Base-by-base conservation (phyloP, 2,113 vertebrate species). In the Aegotheles bennettii region DNA sequence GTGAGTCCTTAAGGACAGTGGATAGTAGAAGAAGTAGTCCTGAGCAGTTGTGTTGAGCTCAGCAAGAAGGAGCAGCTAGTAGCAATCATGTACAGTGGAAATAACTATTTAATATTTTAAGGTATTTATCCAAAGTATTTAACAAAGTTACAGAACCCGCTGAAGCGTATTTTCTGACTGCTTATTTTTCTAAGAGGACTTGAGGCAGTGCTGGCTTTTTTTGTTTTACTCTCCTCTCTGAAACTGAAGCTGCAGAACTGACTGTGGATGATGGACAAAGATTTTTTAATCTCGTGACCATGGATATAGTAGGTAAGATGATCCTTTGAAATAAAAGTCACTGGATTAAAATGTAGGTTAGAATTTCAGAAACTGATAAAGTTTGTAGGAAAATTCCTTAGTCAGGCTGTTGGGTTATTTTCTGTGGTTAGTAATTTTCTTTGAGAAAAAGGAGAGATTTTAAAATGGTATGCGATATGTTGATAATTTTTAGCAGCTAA, bases 171-270 rank as follows among this genome's bases (percentile, higher is more conserved):
- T 81, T 36, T 56, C 26, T 65, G 23, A 16, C 24, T 69, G 21
- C 21, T 70, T 65, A 10, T n/a, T 83, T 71, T 85, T 76, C 18
- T 54, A 42, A n/a, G 53, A 68, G 17, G 11, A 1, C 31, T 79
- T 78, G 11, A 92, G 10, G 4, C 16, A 29, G 4, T 29, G 36
- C 7, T 1, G 2, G 0, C 4, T 1, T 9, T 36, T 69, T 59
- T 13, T 29, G 9, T 82, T 84, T 54, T 15, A 24, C 8, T 53
- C 56, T 33, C 19, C 8, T 8, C 26, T 7, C 19, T 48, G 38
- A 79, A 70, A 70, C 43, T 25, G 45, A 87, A 71, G n/a, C 23
- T 54, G 7, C 10, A 76, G 80, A 77, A 26, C 16, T 54, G 18
- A 84, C 21, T 63, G 13, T 0, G 0, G 20, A 84, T 60, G 17